Conservation (phyloP, 2,888 invertebrate species). For the Drosophila meridionalis region DNA sequence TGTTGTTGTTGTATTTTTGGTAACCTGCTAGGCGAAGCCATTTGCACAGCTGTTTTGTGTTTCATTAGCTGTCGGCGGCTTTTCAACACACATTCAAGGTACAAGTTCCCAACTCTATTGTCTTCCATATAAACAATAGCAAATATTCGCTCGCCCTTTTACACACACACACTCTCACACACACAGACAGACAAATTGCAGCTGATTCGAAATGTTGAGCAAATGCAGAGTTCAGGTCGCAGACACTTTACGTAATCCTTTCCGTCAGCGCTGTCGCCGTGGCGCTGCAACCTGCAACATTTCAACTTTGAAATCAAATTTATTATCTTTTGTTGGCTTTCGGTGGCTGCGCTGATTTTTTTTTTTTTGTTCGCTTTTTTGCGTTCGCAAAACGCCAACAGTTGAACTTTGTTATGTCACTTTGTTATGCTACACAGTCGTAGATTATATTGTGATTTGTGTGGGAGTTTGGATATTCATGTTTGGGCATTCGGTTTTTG, state of each 20-base stretch:
- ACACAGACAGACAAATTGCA: constrained; percentile 31
- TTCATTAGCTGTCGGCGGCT: constrained; percentile 33
- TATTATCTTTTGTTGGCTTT: constrained; percentile 70
- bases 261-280: constrained; percentile 44
- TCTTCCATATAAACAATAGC: constrained; percentile 58
- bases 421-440: constrained; percentile 55
- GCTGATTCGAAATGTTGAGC: constrained; percentile 63
- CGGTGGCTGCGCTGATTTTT: constrained; percentile 29
- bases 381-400: constrained; percentile 59
- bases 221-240: constrained; percentile 79
- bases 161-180: constrained; percentile 28
- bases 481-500: constrained; percentile 2
- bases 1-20: constrained; percentile 10
- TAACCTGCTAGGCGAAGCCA: constrained; percentile 22
- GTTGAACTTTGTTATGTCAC: constrained; percentile 80
- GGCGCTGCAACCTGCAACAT: constrained; percentile 48
- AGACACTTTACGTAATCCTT: constrained; percentile 76
- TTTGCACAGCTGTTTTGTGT: constrained; percentile 69
- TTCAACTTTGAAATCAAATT: constrained; percentile 48
- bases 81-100: constrained; percentile 73
- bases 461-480: constrained; percentile 45
- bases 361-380: neutral
- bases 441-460: constrained; percentile 57
- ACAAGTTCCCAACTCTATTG: constrained; percentile 74
- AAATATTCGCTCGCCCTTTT: constrained; percentile 66